Evolutionary conservation across 2,888 invertebrate genomes (phyloP), one percentile per base, ranked within the genome.

Genomic region (Drosophila merina): DNA sequence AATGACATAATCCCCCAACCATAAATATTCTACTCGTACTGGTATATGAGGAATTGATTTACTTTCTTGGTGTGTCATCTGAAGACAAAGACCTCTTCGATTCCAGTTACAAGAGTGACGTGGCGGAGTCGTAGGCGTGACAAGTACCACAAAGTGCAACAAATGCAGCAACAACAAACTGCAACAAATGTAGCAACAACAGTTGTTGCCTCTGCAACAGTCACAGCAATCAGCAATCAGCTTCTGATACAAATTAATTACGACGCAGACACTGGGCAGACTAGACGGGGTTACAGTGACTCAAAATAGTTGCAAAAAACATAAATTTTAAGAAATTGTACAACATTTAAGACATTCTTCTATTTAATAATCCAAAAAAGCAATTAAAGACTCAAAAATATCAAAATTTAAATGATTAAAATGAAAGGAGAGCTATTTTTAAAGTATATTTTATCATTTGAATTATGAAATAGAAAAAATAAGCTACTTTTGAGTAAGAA

Each of bases 211-310:
- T 9, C 54, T 26, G 14, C 58, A 55, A 12, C 44, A 12, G 4
- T 42, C 20, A 9, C 40, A 42, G 20, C 40, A 42, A 42, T 42
- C 50, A 33, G 48, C 62, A 54, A 66, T 63, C 54, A 63, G 54
- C 50, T 36, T 40, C 62, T 62, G 79, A 72, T 76, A 80, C 76
- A 80, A 81, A 81, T 81, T 79, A 82, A 82, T 79, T 75, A 74
- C 75, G 71, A 68, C 80, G 75, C 68, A 78, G 78, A 78, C 78
- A 66, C 64, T 57, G 58, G 55, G 52, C 81, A 78, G 78, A 80
- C 71, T 50, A 49, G 4, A 4, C 42, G 33, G 33, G 9, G 40
- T 25, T 14, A 44, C 44, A 25, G 44, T 44, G 44, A 25, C 25
- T 44, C 25, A 10, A 26, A 44, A 25, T 20, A 9, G 8, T 20